Percentiles rank a stretch among this genome's conserved stretches.
Conservation (phyloP, 2,888 invertebrate genomes). For the Hydrotaea cyrtoneurina region DNA sequence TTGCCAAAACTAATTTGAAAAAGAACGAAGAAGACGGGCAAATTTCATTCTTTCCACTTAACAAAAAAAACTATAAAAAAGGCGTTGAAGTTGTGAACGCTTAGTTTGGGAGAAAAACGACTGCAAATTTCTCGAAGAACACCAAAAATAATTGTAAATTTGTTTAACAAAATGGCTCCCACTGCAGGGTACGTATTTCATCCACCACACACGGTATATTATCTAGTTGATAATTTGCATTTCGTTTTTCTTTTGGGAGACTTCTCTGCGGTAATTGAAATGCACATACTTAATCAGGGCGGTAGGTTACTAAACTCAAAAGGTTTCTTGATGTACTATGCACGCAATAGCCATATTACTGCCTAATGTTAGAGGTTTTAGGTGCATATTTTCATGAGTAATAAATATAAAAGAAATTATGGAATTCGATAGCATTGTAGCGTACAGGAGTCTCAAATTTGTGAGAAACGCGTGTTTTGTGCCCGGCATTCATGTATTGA, state of each 20-base stretch:
- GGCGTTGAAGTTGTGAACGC: conserved; percentile 53
- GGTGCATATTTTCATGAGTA: too few species aligned
- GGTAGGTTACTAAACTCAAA: conserved; percentile 62
- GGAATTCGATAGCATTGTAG: neutral
- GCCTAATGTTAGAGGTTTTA: neutral
- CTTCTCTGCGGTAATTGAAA: conserved; percentile 31
- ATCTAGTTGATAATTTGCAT: neutral
- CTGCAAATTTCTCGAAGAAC: conserved; percentile 37
- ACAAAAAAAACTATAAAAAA: conserved; percentile 33
- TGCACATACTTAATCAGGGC: conserved; percentile 61
- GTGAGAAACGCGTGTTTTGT: conserved; percentile 40
- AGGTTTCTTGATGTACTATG: neutral
- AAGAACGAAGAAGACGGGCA: conserved; percentile 21
- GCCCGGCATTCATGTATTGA: conserved; percentile 46
- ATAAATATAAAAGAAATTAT: too few species aligned
- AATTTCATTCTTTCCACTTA: conserved; percentile 39
- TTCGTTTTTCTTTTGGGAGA: neutral
- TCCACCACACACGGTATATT: neutral
- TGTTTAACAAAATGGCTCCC: conserved; percentile 54
- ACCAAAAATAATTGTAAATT: conserved; percentile 48
- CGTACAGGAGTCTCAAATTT: neutral
- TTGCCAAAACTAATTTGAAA: conserved; percentile 9
- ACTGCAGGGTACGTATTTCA: conserved; percentile 62
- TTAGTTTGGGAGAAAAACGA: conserved; percentile 46
- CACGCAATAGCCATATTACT: neutral